A percentile compares a stretch with the other conserved stretches of the same genome.
These are phyloP conservation scores for Dysmachus trigonus DNA, from an alignment of 2,888 invertebrate genomes.

Conservation along the genomic window DNA sequence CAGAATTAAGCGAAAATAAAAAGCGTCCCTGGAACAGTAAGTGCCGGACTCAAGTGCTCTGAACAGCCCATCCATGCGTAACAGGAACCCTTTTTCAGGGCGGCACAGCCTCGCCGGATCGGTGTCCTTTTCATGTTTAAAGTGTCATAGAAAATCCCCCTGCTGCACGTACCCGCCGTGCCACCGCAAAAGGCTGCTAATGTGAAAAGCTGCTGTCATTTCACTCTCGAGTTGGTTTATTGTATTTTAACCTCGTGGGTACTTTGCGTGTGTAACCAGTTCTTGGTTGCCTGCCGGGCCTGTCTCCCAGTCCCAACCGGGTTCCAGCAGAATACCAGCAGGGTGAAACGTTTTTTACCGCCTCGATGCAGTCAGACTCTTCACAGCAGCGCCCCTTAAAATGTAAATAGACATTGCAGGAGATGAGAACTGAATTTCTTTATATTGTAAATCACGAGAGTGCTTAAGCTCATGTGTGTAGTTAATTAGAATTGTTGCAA, in stretches of 20 bases:
- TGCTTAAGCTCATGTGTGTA: constrained; percentile 46
- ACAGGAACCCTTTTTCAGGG: constrained; percentile 31
- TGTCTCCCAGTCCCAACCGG: constrained; percentile 10
- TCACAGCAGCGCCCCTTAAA: constrained; percentile 43
- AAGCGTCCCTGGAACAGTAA: not conserved
- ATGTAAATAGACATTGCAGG: constrained; percentile 46
- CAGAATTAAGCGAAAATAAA: constrained; percentile 25
- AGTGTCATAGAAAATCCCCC: constrained; percentile 44
- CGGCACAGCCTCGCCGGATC: not conserved
- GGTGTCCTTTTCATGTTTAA: constrained; percentile 41
- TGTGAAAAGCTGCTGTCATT: constrained; percentile 50
- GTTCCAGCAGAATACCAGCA: not conserved
- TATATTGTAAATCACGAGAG: constrained; percentile 43
- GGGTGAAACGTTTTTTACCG: constrained; percentile 2
- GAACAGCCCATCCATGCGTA: constrained; percentile 44
- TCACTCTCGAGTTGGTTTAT: constrained; percentile 49
- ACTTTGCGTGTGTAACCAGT: constrained; percentile 50
- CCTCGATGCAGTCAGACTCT: not conserved
- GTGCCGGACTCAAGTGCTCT: constrained; percentile 39
- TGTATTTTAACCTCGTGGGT: constrained; percentile 48
- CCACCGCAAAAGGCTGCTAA: constrained; percentile 47
- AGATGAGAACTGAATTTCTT: constrained; percentile 45
- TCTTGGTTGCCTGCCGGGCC: constrained; percentile 38
- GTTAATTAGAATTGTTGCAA: constrained; percentile 49
- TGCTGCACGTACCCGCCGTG: constrained; percentile 22